Base-by-base conservation (phyloP, 2,113 vertebrate species). In the Paradoxurus hermaphroditus region DNA sequence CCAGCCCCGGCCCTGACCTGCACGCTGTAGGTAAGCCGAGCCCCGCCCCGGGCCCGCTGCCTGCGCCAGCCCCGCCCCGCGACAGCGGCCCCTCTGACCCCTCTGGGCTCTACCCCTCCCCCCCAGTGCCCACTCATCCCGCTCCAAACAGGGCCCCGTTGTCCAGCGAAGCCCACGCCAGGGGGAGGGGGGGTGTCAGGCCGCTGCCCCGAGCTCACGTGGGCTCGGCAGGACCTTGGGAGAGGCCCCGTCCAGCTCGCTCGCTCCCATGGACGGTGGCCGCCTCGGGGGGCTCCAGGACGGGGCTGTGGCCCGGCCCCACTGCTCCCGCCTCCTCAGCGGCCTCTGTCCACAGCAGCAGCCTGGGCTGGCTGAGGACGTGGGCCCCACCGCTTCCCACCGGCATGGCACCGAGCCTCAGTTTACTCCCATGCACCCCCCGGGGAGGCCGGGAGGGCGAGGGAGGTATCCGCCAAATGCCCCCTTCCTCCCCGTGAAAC, bases 111-210 rank as follows among this genome's bases (percentile, higher is more conserved):
- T 63, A 44, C 34, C 73, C 65, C 49, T 12, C 68, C 23, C n/a
- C 53, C 29, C 7, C 10, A 62, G 21, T 4, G 41, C 87, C 87
- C 86, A 95, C 89, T 72, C 77, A 59, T 36, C 10, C 39, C 82
- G 44, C 59, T 90, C 36, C 12, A 39, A 81, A 97, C 93, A 94
- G 75, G 73, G 46, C 75, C 31, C 82, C 0, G 7, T 95, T 95
- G 96, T 98, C 68, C 53, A 9, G 62, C 34, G 81, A 8, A 12
- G 90, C 95, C 96, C 95, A 97, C 7, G 0, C 78, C 7, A 0
- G 63, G 34, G 56, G 39, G 46, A 9, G 12, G n/a, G 49, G 65
- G 41, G 25, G 31, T 0, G 0, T 59, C 78, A 56, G 86, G 85
- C 83, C 53, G 46, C 83, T 36, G 46, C 39, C 73, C 2, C 0